A percentile compares a stretch with the other conserved stretches of the same genome.
Conservation (phyloP, 2,888 invertebrate genomes). For the Pristionchus exspectatus region DNA sequence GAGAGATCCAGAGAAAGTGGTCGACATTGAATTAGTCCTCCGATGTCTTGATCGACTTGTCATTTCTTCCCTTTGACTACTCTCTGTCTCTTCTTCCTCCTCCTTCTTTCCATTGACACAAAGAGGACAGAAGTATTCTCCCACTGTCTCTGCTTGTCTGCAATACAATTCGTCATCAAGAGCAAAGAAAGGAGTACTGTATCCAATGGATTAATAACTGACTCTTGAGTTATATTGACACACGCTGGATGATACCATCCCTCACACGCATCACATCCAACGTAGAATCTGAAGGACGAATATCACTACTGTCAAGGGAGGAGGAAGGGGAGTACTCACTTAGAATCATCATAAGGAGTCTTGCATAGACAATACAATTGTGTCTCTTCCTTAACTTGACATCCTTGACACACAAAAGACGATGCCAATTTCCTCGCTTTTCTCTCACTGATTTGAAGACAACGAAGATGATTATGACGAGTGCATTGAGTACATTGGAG, state of each 20-base stretch:
- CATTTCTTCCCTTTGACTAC: constrained; percentile 7
- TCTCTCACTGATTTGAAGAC: constrained; percentile 93
- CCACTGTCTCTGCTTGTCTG: constrained; percentile 91
- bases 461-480: constrained; percentile 98
- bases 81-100: constrained; percentile 57
- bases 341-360: constrained; percentile 96
- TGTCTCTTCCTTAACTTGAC: constrained; percentile 83
- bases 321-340: constrained; percentile 84
- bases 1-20: constrained; percentile 22
- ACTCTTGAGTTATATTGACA: constrained; percentile 85
- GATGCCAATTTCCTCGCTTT: constrained; percentile 82
- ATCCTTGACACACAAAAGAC: background rate
- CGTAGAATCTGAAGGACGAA: constrained; percentile 89
- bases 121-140: constrained; percentile 96
- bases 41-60: background rate
- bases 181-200: background rate
- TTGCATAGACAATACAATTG: constrained; percentile 96
- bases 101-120: constrained; percentile 82
- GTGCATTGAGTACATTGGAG: constrained; percentile 97
- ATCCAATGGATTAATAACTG: constrained; percentile 57
- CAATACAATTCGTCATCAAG: background rate
- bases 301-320: background rate
- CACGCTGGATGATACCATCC: constrained; percentile 99
- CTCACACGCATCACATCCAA: constrained; percentile 98
- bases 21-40: background rate